Percentiles rank a stretch among this genome's conserved stretches.
phyloP scores from a whole-genome alignment of 2,797 vertebrate genomes.

The Bradypus variegatus region DNA sequence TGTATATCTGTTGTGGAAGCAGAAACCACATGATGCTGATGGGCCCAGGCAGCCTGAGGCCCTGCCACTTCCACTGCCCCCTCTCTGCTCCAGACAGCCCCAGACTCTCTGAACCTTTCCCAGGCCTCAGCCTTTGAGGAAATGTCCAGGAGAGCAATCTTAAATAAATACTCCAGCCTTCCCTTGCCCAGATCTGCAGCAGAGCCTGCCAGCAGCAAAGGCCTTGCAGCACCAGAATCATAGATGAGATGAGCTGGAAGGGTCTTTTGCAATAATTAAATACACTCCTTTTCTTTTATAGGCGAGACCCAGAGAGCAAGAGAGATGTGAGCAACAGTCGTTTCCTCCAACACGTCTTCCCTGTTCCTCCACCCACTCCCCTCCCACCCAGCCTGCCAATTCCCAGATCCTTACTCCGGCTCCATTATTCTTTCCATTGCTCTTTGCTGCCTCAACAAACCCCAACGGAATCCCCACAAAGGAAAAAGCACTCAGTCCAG shows the following conservation, averaged over 20 bases:
- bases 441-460: background rate
- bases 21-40: background rate
- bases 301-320: background rate
- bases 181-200: background rate
- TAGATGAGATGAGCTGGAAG: background rate
- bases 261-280: background rate
- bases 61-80: background rate
- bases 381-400: background rate
- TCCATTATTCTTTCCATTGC: background rate
- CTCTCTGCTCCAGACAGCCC: background rate
- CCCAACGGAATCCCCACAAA: background rate
- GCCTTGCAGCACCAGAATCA: background rate
- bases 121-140: background rate
- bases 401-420: background rate
- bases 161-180: background rate
- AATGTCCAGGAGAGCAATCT: background rate
- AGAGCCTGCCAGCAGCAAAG: background rate
- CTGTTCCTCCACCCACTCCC: background rate
- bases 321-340: background rate
- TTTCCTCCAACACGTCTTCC: background rate
- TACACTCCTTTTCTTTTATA: background rate
- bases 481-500: background rate
- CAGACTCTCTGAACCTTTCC: background rate
- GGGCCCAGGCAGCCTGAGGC: background rate
- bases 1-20: background rate